Evolutionary conservation across 2,888 invertebrate species (phyloP), one percentile per base, ranked within the genome.

Genomic region (Patella depressa): DNA sequence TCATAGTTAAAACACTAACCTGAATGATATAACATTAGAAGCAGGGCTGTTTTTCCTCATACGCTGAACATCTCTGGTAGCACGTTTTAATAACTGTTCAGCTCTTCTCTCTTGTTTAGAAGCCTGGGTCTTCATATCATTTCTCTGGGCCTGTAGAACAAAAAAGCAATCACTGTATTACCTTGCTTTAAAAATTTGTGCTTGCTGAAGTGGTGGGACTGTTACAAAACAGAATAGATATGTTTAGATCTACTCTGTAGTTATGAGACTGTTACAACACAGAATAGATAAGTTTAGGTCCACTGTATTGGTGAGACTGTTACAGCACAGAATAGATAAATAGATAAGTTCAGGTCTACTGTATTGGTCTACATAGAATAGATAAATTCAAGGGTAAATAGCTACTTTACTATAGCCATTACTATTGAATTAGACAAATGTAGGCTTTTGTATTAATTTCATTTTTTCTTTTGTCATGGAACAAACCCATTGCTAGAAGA

Each of bases 11-110:
- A 45, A 45, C 45, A 94, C 95, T 94, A 91, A 97, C 97, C 96
- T 96, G 93, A 97, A 98, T 73, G 97, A 96, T 87, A 97, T 95
- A 83, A 97, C 93, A 92, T 98, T 97, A 0, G 97, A 97, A 90
- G 96, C 96, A 82, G 96, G 95, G 87, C 96, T 95, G 73, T 96
- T 96, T 85, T 96, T 95, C 92, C 96, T 96, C 84, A 98, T 93
- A 85, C 96, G 95, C 92, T 97, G 96, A 86, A 98, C 96, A 92
- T 98, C 98, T 89, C 96, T 94, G 79, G 96, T 96, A 15, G 97
- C 97, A 90, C 96, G 95, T 92, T 95, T 95, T 84, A 98, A 93
- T 91, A 97, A 94, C 86, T 96, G 95, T 91, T 96, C 94, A 84
- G 96, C 94, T 91, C 95, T 93, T 87, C 93, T 93, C 87, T 96